These are phyloP conservation scores for Kryptolebias ocellatus DNA, from an alignment of 2,797 vertebrate genomes.

Conservation along the genomic window DNA sequence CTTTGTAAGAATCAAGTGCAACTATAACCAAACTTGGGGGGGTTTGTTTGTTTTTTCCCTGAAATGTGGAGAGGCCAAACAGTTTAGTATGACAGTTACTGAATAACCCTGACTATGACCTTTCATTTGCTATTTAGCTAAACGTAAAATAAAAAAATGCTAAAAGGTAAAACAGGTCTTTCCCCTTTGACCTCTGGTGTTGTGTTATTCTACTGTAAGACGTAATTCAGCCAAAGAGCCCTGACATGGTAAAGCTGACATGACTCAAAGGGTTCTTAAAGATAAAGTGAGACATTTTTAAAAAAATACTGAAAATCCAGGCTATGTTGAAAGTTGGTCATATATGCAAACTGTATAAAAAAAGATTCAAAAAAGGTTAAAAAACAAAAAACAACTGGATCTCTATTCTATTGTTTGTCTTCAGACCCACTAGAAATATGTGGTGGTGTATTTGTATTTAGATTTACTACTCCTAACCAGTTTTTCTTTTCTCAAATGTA, in stretches of 20 bases:
- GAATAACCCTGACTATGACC: not conserved
- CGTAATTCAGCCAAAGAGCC: no score
- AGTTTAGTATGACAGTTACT: not conserved
- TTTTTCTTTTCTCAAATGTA: not conserved
- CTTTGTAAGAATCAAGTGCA: not conserved
- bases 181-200: not conserved
- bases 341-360: no score
- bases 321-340: not conserved
- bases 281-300: not conserved
- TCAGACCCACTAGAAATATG: not conserved
- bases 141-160: not conserved
- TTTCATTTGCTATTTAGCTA: not conserved
- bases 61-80: slow-evolving; percentile 4
- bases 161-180: not conserved
- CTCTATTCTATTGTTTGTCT: not conserved
- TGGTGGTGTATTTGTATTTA: not conserved
- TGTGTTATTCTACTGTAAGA: not conserved
- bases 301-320: not conserved
- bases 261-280: not conserved
- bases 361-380: no score
- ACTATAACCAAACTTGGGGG: not conserved
- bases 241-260: not conserved
- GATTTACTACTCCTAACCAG: not conserved
- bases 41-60: not conserved
- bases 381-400: no score